phyloP scores from a whole-genome alignment of 2,113 vertebrate species.

The Epinephelus cyanopodus region DNA sequence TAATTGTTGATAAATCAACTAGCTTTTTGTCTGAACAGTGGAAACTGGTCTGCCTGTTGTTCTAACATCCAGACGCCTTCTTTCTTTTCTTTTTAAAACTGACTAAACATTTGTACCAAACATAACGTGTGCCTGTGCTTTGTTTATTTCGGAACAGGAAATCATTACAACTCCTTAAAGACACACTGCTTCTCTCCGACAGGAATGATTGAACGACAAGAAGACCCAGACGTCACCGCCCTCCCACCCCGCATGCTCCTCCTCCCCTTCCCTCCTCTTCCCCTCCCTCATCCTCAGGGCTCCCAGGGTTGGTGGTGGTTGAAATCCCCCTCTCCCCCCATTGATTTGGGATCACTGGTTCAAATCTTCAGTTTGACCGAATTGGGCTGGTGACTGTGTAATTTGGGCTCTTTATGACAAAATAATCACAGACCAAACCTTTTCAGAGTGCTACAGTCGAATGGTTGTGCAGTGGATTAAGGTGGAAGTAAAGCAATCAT shows the following conservation, averaged over 20 bases:
- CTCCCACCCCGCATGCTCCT: conserved; percentile 25
- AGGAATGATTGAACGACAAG: conserved; percentile 71
- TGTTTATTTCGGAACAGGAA: conserved; percentile 71
- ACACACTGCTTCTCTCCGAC: conserved; percentile 79
- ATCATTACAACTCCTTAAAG: conserved; percentile 76
- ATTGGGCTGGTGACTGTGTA: conserved; percentile 16
- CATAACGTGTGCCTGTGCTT: conserved; percentile 53
- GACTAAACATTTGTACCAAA: background rate
- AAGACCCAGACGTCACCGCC: conserved; percentile 44
- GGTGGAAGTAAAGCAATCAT: background rate
- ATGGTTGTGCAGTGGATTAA: background rate
- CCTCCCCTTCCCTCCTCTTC: background rate
- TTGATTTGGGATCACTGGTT: conserved; percentile 28
- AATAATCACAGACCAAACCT: background rate
- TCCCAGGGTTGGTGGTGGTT: conserved; percentile 64
- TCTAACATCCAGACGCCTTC: background rate
- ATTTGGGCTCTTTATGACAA: conserved; percentile 2
- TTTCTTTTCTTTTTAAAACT: background rate
- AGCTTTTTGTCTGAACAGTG: no score
- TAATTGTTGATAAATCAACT: no score
- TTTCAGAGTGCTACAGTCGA: background rate
- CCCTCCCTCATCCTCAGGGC: conserved; percentile 48
- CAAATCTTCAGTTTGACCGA: conserved; percentile 31
- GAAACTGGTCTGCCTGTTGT: no score
- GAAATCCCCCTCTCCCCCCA: conserved; percentile 11